phyloP scores from a whole-genome alignment of 2,113 vertebrate species.

The Platichthys stellatus region DNA sequence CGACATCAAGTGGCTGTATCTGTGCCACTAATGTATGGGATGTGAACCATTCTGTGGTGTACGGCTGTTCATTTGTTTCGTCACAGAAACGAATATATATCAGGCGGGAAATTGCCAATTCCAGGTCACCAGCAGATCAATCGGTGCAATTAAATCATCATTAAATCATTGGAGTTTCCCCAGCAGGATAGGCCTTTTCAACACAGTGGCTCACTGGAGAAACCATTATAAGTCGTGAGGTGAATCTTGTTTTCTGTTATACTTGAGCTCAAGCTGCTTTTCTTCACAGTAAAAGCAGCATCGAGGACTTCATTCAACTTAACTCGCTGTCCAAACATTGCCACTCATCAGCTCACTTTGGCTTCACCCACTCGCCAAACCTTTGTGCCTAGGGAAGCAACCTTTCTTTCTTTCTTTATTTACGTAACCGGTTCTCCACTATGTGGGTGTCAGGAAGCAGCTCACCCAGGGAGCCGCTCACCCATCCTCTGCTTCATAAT shows the following conservation, averaged over 20 bases:
- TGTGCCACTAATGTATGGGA: too few relatives aligned
- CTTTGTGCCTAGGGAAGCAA: slow-evolving; percentile 31
- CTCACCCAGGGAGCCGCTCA: slow-evolving; percentile 57
- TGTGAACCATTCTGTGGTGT: background rate
- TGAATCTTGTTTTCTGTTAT: background rate
- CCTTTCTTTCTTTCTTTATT: slow-evolving; percentile 13
- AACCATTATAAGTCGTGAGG: background rate
- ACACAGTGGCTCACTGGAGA: slow-evolving; percentile 10
- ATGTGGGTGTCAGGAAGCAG: slow-evolving; percentile 64
- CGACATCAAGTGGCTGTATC: too few relatives aligned
- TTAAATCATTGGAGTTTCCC: too few relatives aligned
- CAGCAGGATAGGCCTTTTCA: background rate
- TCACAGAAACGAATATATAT: background rate
- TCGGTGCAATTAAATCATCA: background rate
- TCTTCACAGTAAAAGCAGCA: background rate
- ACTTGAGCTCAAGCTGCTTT: background rate
- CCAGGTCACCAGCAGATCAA: background rate
- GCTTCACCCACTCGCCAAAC: slow-evolving; percentile 58
- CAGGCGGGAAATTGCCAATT: background rate
- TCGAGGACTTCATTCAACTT: background rate
- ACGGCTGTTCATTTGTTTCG: background rate
- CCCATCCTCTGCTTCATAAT: slow-evolving; percentile 66
- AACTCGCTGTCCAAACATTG: background rate
- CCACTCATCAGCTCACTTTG: slow-evolving; percentile 30
- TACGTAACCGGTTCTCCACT: slow-evolving; percentile 58